Conservation (phyloP, 2,797 vertebrate genomes). For the Hydrolagus colliei region DNA sequence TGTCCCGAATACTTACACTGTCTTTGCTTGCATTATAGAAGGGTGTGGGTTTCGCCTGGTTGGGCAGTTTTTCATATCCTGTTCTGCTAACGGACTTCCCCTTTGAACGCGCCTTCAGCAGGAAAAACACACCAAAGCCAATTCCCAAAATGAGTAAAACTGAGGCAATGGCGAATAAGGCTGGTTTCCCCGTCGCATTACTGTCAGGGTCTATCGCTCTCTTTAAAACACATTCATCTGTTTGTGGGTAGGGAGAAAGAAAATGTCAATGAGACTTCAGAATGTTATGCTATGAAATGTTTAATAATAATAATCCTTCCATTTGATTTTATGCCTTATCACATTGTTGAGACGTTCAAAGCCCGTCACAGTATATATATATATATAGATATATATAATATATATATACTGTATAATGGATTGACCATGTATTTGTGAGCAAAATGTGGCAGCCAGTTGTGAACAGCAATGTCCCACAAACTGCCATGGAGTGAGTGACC, state of each 20-base stretch:
- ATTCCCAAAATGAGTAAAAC: slow-evolving; percentile 58
- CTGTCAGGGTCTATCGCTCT: slow-evolving; percentile 41
- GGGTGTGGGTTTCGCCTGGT: slow-evolving; percentile 43
- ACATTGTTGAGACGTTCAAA: too few species aligned
- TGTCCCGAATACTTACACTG: slow-evolving; percentile 47
- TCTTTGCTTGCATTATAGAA: slow-evolving; percentile 51
- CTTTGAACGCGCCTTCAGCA: slow-evolving; percentile 56
- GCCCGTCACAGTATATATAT: too few species aligned
- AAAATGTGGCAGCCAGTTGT: too few species aligned
- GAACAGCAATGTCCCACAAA: too few species aligned
- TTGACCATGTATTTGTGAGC: too few species aligned
- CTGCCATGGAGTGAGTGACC: too few species aligned
- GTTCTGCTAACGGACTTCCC: slow-evolving; percentile 43
- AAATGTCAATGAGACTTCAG: not conserved
- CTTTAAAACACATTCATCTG: slow-evolving; percentile 70
- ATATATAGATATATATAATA: too few species aligned
- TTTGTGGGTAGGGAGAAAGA: not conserved
- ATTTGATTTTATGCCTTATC: too few species aligned
- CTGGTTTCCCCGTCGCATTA: slow-evolving; percentile 36
- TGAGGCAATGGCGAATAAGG: slow-evolving; percentile 50
- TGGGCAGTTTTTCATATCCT: slow-evolving; percentile 64
- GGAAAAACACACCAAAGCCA: slow-evolving; percentile 57
- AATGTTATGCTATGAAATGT: not conserved
- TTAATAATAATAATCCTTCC: too few species aligned
- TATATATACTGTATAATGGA: too few species aligned